These are phyloP conservation scores for Verasper variegatus DNA, from an alignment of 2,113 vertebrate genomes.

Conservation along the genomic window DNA sequence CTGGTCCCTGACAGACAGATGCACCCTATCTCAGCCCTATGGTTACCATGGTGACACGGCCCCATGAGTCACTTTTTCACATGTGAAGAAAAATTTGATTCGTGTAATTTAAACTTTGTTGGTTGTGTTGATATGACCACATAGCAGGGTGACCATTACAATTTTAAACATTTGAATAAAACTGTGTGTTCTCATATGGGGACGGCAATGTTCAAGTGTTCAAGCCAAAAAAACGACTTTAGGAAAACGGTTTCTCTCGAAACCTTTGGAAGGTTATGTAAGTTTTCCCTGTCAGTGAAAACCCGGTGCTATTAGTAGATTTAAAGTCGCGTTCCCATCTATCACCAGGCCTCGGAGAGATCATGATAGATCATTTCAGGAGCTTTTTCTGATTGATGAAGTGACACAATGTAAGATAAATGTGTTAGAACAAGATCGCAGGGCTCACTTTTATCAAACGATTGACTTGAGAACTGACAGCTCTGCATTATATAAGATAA, in stretches of 20 bases:
- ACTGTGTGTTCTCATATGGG: too few relatives aligned
- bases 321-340: background rate
- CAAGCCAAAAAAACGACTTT: too few relatives aligned
- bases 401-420: constrained; percentile 1
- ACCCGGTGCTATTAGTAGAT: background rate
- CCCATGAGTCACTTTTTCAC: background rate
- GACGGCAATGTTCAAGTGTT: too few relatives aligned
- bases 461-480: constrained; percentile 12
- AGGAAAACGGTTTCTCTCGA: background rate
- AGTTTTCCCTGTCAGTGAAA: background rate
- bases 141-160: background rate
- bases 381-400: constrained; percentile 17
- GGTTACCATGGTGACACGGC: background rate
- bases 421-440: background rate
- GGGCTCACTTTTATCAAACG: constrained; percentile 25
- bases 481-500: constrained; percentile 6
- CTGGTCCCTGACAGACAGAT: background rate
- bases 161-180: too few relatives aligned
- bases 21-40: background rate
- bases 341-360: background rate
- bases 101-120: too few relatives aligned
- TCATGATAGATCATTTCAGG: constrained; percentile 2
- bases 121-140: background rate
- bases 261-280: background rate
- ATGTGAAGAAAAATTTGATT: background rate